These are phyloP conservation scores for Falcunculus frontatus DNA, from an alignment of 2,113 vertebrate genomes.

Conservation along the genomic window DNA sequence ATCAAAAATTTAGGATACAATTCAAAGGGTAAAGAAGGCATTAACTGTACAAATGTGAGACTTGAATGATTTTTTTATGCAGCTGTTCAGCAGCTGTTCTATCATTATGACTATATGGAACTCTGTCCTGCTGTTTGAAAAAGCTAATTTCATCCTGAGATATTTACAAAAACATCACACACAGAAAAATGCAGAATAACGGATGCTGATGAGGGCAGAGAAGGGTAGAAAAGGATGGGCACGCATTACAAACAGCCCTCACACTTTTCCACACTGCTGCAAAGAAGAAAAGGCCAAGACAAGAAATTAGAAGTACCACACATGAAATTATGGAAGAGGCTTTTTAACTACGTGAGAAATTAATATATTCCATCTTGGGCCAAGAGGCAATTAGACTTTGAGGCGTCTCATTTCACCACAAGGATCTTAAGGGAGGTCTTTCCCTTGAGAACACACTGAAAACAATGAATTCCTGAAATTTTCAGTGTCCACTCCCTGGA, in stretches of 20 bases:
- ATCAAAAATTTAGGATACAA: neutral
- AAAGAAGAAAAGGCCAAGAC: neutral
- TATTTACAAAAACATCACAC: neutral
- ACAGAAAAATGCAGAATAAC: neutral
- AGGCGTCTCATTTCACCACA: neutral
- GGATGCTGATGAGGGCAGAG: neutral
- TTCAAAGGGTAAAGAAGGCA: neutral
- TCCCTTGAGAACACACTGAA: neutral
- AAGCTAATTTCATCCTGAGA: neutral
- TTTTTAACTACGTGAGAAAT: neutral
- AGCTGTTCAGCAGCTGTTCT: slow-evolving; percentile 1
- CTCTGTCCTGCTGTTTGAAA: neutral
- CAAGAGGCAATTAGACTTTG: neutral
- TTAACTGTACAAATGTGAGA: neutral
- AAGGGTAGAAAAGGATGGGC: neutral
- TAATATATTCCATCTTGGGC: neutral
- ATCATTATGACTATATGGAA: neutral
- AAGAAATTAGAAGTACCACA: neutral
- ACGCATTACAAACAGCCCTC: neutral
- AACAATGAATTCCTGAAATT: neutral
- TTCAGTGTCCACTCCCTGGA: neutral
- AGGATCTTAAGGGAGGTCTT: neutral
- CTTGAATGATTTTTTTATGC: neutral
- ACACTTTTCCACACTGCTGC: neutral
- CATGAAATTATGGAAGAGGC: neutral